Evolutionary conservation across 2,113 vertebrate genomes (phyloP).

Genomic region (Apodemus sylvaticus): DNA sequence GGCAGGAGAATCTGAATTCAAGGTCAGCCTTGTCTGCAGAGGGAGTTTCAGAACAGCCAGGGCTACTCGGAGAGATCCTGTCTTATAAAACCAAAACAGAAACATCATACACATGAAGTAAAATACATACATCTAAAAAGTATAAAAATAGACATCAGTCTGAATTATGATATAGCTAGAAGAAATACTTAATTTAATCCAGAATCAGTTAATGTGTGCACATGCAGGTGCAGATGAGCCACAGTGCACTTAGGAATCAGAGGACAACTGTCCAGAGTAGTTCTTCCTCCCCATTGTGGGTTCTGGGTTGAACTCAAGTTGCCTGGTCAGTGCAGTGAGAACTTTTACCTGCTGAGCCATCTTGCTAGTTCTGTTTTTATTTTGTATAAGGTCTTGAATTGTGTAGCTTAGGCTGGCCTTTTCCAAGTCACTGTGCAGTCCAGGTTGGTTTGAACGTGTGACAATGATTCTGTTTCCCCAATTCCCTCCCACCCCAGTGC

Average conservation of each 20-base stretch:
- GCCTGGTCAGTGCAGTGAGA: background rate
- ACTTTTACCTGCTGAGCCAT: no score
- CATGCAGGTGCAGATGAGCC: background rate
- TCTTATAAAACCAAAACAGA: background rate
- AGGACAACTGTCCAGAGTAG: background rate
- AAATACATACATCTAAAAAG: background rate
- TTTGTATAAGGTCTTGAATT: background rate
- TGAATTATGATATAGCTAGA: background rate
- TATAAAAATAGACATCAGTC: background rate
- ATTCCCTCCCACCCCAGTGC: background rate
- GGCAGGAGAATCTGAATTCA: background rate
- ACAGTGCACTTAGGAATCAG: background rate
- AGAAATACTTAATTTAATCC: conserved; percentile 50
- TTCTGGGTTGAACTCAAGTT: background rate
- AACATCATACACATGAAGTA: background rate
- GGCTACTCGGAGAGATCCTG: background rate
- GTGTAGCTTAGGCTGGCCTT: background rate
- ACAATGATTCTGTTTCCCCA: background rate
- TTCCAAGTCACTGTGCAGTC: background rate
- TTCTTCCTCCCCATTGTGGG: background rate
- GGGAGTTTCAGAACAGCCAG: background rate
- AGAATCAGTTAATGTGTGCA: background rate
- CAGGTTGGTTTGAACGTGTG: background rate
- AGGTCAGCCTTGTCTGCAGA: background rate
- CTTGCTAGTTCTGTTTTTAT: background rate